A percentile compares a stretch with the other conserved stretches of the same genome.
Evolutionary conservation across 2,113 vertebrate species (phyloP).

Genomic region (Chascanopsetta lugubris): DNA sequence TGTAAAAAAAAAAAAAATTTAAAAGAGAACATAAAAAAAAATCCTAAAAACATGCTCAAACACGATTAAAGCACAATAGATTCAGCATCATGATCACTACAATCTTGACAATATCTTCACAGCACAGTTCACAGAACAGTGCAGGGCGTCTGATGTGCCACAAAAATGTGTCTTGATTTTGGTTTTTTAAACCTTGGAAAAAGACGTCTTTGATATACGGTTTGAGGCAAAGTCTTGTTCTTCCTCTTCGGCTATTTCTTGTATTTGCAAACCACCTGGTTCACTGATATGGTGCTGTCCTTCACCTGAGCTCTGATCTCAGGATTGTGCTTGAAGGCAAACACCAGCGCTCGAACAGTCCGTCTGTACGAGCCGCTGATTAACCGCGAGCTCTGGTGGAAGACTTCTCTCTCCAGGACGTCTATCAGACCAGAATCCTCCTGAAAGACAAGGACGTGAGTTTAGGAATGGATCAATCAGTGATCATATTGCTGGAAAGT

Average conservation of each 20-base stretch:
- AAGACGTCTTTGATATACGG: neutral
- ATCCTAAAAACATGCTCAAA: neutral
- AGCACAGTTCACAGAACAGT: slow-evolving; percentile 21
- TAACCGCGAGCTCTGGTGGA: slow-evolving; percentile 90
- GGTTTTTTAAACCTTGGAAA: too few species aligned
- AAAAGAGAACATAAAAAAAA: slow-evolving; percentile 25
- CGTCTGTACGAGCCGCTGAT: slow-evolving; percentile 88
- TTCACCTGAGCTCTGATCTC: slow-evolving; percentile 85
- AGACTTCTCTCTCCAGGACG: slow-evolving; percentile 94
- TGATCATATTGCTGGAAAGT: neutral
- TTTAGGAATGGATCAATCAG: too few species aligned
- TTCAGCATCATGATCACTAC: neutral
- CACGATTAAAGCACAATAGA: slow-evolving; percentile 8
- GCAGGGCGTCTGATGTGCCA: slow-evolving; percentile 43
- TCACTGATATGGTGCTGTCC: slow-evolving; percentile 80
- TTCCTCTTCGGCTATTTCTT: slow-evolving; percentile 84
- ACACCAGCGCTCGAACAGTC: slow-evolving; percentile 90
- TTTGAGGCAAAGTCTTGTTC: neutral
- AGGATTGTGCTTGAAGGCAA: slow-evolving; percentile 91
- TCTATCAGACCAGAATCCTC: slow-evolving; percentile 90
- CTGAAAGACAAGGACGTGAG: slow-evolving; percentile 67
- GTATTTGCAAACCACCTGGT: slow-evolving; percentile 85
- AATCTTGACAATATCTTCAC: neutral
- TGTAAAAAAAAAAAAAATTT: slow-evolving; percentile 38
- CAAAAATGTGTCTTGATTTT: too few species aligned